These are phyloP conservation scores for Globodera ellingtonae DNA, from an alignment of 1,140 invertebrate genomes.

Conservation along the genomic window DNA sequence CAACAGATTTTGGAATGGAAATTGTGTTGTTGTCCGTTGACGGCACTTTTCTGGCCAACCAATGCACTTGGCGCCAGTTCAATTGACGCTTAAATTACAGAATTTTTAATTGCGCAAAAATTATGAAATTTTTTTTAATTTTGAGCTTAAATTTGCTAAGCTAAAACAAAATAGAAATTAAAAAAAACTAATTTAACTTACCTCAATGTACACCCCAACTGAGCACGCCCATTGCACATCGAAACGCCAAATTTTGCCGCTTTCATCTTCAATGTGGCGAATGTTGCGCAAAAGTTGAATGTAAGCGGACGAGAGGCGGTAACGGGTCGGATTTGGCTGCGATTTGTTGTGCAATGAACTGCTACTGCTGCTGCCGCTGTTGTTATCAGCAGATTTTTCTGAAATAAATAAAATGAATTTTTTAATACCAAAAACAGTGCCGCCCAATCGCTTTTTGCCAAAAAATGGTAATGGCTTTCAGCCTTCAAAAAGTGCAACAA, in stretches of 20 bases:
- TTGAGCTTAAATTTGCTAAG: neutral
- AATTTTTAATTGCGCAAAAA: conserved; percentile 22
- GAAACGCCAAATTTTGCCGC: conserved; percentile 53
- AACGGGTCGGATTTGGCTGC: conserved; percentile 69
- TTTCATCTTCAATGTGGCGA: conserved; percentile 43
- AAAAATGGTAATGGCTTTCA: too few relatives aligned
- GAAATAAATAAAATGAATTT: neutral
- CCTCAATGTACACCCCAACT: conserved; percentile 70
- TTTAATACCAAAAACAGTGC: too few relatives aligned
- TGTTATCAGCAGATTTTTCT: neutral
- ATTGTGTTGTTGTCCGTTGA: conserved; percentile 25
- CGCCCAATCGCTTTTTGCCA: too few relatives aligned
- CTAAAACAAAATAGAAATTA: neutral
- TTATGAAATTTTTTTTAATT: neutral
- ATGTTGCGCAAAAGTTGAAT: conserved; percentile 60
- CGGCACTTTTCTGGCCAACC: conserved; percentile 57
- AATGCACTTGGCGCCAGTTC: conserved; percentile 65
- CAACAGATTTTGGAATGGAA: neutral
- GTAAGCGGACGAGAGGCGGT: conserved; percentile 69
- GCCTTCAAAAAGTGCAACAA: too few relatives aligned
- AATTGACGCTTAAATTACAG: conserved; percentile 42
- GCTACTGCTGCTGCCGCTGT: neutral
- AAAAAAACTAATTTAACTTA: conserved; percentile 44
- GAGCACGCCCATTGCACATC: conserved; percentile 67
- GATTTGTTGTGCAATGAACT: conserved; percentile 57